Percentiles rank a stretch among this genome's conserved stretches.
phyloP scores from a whole-genome alignment of 2,113 vertebrate species.

The Oryctolagus cuniculus region DNA sequence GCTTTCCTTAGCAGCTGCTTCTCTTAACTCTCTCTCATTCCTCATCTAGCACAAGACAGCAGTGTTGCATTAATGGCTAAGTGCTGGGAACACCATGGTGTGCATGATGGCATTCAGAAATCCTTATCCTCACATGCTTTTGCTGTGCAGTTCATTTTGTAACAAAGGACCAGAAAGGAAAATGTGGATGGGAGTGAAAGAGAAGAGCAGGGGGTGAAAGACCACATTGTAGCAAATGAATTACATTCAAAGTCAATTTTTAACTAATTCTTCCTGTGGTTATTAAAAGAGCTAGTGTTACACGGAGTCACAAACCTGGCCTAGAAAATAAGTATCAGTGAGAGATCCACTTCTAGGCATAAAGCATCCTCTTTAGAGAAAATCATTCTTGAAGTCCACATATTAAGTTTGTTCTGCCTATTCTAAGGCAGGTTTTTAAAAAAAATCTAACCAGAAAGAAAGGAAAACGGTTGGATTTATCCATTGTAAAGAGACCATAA shows the following conservation, averaged over 20 bases:
- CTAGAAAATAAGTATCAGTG: constrained; percentile 71
- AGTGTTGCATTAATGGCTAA: constrained; percentile 24
- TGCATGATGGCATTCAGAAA: constrained; percentile 77
- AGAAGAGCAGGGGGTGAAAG: constrained; percentile 77
- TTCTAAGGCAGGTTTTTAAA: constrained; percentile 34
- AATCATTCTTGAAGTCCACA: constrained; percentile 54
- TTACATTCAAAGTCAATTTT: constrained; percentile 80
- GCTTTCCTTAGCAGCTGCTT: not conserved
- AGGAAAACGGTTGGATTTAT: constrained; percentile 54
- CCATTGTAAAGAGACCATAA: constrained; percentile 67
- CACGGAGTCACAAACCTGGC: constrained; percentile 70
- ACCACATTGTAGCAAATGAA: constrained; percentile 75
- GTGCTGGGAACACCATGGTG: constrained; percentile 53
- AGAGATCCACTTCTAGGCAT: constrained; percentile 70
- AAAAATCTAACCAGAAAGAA: constrained; percentile 28
- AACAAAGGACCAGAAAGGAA: constrained; percentile 82
- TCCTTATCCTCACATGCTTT: constrained; percentile 65
- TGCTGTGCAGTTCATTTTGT: constrained; percentile 75
- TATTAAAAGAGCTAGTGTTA: constrained; percentile 76
- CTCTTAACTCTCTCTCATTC: not conserved
- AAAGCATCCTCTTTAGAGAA: constrained; percentile 75
- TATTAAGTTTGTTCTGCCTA: constrained; percentile 66
- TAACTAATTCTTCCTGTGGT: constrained; percentile 78
- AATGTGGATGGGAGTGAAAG: constrained; percentile 73
- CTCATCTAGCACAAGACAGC: constrained; percentile 26